phyloP scores from a whole-genome alignment of 2,797 vertebrate genomes.

The Chrosomus eos region DNA sequence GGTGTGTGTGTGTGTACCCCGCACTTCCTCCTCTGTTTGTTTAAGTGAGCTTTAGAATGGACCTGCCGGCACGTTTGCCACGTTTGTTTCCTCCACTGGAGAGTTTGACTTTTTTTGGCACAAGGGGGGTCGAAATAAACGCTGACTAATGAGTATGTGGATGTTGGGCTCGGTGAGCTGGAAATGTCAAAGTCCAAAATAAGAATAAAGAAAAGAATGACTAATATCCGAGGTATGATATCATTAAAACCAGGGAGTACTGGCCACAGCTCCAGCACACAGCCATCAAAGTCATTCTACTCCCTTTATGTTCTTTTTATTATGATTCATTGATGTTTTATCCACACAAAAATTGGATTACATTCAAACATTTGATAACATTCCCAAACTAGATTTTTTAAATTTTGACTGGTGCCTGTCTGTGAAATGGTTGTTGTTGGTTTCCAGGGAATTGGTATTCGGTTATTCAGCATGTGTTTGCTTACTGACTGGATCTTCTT shows the following conservation, averaged over 20 bases:
- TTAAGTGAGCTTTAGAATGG: slow-evolving; percentile 85
- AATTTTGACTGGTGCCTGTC: not conserved
- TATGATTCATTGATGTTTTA: slow-evolving; percentile 22
- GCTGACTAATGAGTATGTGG: slow-evolving; percentile 62
- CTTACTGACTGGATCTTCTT: not conserved
- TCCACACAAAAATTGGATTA: not conserved
- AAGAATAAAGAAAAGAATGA: slow-evolving; percentile 69
- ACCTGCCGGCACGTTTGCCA: slow-evolving; percentile 72
- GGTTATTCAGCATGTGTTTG: not conserved
- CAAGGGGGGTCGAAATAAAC: slow-evolving; percentile 40
- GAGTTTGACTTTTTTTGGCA: slow-evolving; percentile 57
- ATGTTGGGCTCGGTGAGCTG: slow-evolving; percentile 54
- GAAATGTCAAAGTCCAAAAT: slow-evolving; percentile 67
- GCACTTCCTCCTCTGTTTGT: slow-evolving; percentile 86
- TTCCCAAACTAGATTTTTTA: not conserved
- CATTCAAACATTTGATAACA: not conserved
- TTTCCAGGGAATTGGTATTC: not conserved
- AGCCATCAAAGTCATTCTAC: not conserved
- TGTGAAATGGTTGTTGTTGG: not conserved
- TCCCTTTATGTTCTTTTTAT: slow-evolving; percentile 2
- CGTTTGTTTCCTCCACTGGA: slow-evolving; percentile 78
- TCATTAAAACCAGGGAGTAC: slow-evolving; percentile 45
- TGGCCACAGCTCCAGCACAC: not conserved
- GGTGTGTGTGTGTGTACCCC: slow-evolving; percentile 77
- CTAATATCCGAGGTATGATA: slow-evolving; percentile 62